Evolutionary conservation across 1,140 invertebrate species (phyloP), one percentile per base, ranked within the genome.

Genomic region (Homarus americanus): DNA sequence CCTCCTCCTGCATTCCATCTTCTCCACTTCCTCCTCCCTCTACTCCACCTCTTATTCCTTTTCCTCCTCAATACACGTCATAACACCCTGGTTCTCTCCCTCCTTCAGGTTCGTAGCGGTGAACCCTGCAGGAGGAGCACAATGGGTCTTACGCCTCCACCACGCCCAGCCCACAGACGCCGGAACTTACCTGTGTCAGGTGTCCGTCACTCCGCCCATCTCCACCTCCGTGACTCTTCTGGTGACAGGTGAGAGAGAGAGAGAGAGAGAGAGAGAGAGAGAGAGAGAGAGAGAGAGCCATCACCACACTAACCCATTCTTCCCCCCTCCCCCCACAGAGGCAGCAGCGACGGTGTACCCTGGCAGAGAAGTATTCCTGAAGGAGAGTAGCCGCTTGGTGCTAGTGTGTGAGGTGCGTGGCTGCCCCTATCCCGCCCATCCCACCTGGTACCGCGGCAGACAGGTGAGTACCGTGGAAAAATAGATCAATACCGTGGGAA

Each of bases 101-200:
- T 58, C 32, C 15, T 36, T 28, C 82, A 92, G 92, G 49, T 92
- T 92, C 78, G 92, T 92, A 66, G 80, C 82, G 2, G 89, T 89
- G 12, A 92, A 92, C 53, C 92, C 92, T 0, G 87, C 82, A 17
- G 63, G 66, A 7, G 92, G 92, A 0, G 72, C 72, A 15, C 87
- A 82, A 63, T 92, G 92, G 92, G 76, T 90, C 20, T 69, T 92
- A 2, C 53, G 88, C n/a, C 91, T 92, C 0, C 87, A 92, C 72
- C 92, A 92, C 92, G 87, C 88, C 12, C 34, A 49, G 2, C 41
- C 83, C 0, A 73, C 87, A 7, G 92, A 92, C 58, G 88, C 87
- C 15, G 92, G 92, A 4, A 82, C 41, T 1, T 92, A 92, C 63
- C 87, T 92, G 17, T 92, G 92, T n/a, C 92, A 92, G 49, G 92